Conservation (phyloP, 2,113 vertebrate genomes). For the Mus pahari region DNA sequence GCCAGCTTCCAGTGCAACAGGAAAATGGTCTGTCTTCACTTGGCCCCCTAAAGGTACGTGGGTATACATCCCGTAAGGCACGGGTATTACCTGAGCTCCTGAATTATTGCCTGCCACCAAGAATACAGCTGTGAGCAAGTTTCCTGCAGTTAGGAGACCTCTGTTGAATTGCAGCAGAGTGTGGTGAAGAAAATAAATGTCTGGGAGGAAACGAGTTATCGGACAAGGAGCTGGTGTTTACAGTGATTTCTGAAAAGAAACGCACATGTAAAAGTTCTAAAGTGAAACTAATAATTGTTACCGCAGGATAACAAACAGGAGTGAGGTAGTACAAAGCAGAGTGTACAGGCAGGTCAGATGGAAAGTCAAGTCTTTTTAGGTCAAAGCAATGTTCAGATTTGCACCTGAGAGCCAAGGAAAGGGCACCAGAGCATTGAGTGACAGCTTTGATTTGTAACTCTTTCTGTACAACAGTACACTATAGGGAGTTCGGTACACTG, state of each 20-base stretch:
- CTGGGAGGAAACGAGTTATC: background rate
- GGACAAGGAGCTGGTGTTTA: constrained; percentile 14
- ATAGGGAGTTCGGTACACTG: too few relatives aligned
- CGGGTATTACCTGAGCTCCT: background rate
- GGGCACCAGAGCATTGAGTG: background rate
- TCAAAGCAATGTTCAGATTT: constrained; percentile 26
- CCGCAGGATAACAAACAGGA: constrained; percentile 14
- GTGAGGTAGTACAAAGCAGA: background rate
- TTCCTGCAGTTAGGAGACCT: background rate
- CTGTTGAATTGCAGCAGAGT: constrained; percentile 15
- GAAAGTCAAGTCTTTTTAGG: constrained; percentile 13
- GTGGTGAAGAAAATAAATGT: background rate
- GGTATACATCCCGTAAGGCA: constrained; percentile 11
- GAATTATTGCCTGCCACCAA: background rate
- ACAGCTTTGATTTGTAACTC: constrained; percentile 32
- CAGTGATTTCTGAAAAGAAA: constrained; percentile 48
- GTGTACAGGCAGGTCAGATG: background rate
- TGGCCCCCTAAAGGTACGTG: constrained; percentile 92
- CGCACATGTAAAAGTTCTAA: background rate
- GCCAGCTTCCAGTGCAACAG: constrained; percentile 88
- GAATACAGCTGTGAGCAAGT: background rate
- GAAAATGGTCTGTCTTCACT: constrained; percentile 79
- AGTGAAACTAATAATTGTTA: background rate
- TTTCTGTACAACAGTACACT: background rate
- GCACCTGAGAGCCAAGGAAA: constrained; percentile 26